Evolutionary conservation across 1,140 invertebrate species (phyloP).

Genomic region (Zaprionus inermis): DNA sequence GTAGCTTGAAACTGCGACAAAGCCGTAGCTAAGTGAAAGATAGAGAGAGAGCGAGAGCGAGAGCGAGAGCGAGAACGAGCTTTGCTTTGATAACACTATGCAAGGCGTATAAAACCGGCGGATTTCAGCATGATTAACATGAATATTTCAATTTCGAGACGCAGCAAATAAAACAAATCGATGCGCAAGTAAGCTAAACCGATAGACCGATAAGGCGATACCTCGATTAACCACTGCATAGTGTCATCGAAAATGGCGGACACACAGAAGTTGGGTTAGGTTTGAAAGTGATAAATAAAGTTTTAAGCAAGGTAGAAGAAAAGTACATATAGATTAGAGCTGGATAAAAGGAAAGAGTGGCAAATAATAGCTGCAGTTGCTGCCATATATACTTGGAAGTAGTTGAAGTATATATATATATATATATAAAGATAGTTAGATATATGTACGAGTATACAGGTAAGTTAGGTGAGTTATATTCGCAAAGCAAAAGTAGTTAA

Average conservation of each 20-base stretch:
- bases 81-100: slow-evolving; percentile 19
- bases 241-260: slow-evolving; percentile 10
- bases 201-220: background rate
- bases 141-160: background rate
- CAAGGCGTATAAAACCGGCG: background rate
- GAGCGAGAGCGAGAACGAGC: background rate
- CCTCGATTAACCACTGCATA: slow-evolving; percentile 7
- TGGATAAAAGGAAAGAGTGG: slow-evolving; percentile 16
- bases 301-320: slow-evolving; percentile 9
- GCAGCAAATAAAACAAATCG: background rate
- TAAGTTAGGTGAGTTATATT: slow-evolving; percentile 31
- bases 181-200: background rate
- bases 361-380: slow-evolving; percentile 21
- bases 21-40: background rate
- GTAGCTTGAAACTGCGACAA: background rate
- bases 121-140: slow-evolving; percentile 2
- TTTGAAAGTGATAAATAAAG: slow-evolving; percentile 20
- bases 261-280: background rate
- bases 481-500: slow-evolving; percentile 37
- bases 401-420: slow-evolving; percentile 22
- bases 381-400: slow-evolving; percentile 22
- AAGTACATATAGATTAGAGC: slow-evolving; percentile 11
- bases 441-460: slow-evolving; percentile 14
- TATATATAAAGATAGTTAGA: slow-evolving; percentile 2
- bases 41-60: background rate